Evolutionary conservation across 2,888 invertebrate species (phyloP), one percentile per base, ranked within the genome.

Genomic region (Plebejus anna): DNA sequence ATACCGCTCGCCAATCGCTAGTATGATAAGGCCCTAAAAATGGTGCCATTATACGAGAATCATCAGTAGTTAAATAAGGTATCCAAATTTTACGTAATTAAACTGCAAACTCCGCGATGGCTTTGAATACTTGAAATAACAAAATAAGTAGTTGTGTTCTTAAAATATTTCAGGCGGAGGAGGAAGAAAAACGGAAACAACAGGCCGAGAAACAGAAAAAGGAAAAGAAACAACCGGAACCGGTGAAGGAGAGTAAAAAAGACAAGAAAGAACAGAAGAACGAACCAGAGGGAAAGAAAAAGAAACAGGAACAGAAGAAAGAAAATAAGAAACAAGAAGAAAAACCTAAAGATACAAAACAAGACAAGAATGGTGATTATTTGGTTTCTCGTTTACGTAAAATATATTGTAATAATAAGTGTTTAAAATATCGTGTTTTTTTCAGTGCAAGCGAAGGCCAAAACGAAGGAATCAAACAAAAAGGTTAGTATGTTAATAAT

Each of bases 311-410:
- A 86, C 85, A 78, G 81, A 87, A 80, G 81, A 82, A 89, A 77
- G 85, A 86, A 57, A 79, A 73, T n/a, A 81, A 80, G 76, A 79
- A 78, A 57, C 76, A 42, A 32, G 80, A 80, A 3, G 82, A 83
- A 57, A 84, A 83, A 78, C 82, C 81, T 36, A 88, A 88, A 79
- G 88, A 89, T 77, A 85, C 82, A 78, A 91, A 89, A 84, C 82
- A 81, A 77, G 92, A 91, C 77, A 92, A 90, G 81, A 84, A 79
- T 81, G 85, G 90, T 90, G 42, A 82, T 86, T 82, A 16, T 76
- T 76, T n/a, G 78, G 22, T 61, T 70, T 55, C 38, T 66, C 59
- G 51, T 6, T 42, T 47, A 38, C 28, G 9, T 16, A 42, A 36
- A n/a, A 7, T 71, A 32, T 75, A 51, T 51, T 51, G 13, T 51